Conservation (phyloP, 1,140 invertebrate genomes). For the Sminthurinus signatus region DNA sequence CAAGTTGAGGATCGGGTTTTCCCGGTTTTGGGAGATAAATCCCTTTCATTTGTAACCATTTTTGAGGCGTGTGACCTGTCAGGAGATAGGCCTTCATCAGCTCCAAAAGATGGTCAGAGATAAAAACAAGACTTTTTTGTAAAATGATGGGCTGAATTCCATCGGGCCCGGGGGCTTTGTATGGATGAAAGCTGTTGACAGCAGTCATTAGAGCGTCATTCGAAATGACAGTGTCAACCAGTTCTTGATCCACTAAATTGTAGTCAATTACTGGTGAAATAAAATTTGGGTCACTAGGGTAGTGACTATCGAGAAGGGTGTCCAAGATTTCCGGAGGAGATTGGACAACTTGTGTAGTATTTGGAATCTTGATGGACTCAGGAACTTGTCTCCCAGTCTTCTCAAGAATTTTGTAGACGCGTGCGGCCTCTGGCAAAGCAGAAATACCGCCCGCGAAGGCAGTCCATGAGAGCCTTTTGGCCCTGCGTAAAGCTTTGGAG, state of each 20-base stretch:
- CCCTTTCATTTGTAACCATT: constrained; percentile 16
- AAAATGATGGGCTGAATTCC: constrained; percentile 12
- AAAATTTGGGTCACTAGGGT: no score
- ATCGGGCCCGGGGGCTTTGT: constrained; percentile 20
- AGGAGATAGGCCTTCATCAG: constrained; percentile 8
- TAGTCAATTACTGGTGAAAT: no score
- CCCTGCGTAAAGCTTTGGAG: no score
- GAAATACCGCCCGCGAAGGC: no score
- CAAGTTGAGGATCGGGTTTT: constrained; percentile 15
- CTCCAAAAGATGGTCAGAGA: not conserved
- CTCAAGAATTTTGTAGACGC: no score
- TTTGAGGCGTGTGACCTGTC: constrained; percentile 8
- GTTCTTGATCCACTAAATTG: no score
- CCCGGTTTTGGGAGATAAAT: constrained; percentile 29
- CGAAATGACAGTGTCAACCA: no score
- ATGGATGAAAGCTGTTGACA: constrained; percentile 9
- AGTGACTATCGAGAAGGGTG: no score
- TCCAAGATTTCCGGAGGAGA: not conserved
- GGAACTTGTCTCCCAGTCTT: no score
- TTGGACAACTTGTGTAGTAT: not conserved
- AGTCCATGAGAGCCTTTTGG: no score
- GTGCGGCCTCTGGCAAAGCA: no score
- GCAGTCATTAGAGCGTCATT: not conserved
- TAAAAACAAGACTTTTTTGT: not conserved
- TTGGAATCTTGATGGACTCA: not conserved